phyloP scores from a whole-genome alignment of 2,113 vertebrate genomes.

The Hystrix cristata region DNA sequence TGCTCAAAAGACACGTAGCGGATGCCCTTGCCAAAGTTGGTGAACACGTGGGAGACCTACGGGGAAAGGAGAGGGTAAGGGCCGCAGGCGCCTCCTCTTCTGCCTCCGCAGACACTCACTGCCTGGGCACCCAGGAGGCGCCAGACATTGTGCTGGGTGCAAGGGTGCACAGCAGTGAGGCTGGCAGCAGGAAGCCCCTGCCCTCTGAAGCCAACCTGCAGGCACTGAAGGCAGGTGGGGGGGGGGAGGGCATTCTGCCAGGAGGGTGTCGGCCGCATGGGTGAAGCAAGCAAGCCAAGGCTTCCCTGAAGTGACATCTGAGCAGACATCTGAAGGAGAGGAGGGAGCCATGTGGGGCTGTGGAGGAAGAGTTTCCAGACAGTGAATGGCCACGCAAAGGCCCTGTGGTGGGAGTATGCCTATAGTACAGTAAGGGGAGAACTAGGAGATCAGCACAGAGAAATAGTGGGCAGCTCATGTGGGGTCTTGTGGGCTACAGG shows the following conservation, averaged over 20 bases:
- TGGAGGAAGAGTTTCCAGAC: not conserved
- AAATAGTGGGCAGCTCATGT: not conserved
- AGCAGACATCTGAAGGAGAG: not conserved
- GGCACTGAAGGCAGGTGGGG: accelerated
- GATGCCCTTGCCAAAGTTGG: conserved; percentile 80
- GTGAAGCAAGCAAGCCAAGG: not conserved
- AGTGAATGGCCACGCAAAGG: not conserved
- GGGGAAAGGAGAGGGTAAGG: not conserved
- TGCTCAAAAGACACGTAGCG: conserved; percentile 81
- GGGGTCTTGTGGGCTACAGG: not conserved
- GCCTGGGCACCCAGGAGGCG: not conserved
- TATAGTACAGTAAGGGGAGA: not conserved
- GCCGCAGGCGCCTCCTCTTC: no score
- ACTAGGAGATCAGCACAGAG: not conserved
- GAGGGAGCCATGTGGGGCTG: not conserved
- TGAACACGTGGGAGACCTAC: conserved; percentile 75
- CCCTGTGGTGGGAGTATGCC: not conserved
- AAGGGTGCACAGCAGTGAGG: not conserved
- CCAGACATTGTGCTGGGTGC: not conserved
- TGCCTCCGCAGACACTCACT: accelerated
- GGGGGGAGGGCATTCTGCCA: not conserved
- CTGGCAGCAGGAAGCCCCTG: not conserved
- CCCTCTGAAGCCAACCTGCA: not conserved
- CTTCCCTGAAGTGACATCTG: not conserved
- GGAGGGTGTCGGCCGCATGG: not conserved